These are phyloP conservation scores for Thereva unica DNA, from an alignment of 2,888 invertebrate species.

Conservation along the genomic window DNA sequence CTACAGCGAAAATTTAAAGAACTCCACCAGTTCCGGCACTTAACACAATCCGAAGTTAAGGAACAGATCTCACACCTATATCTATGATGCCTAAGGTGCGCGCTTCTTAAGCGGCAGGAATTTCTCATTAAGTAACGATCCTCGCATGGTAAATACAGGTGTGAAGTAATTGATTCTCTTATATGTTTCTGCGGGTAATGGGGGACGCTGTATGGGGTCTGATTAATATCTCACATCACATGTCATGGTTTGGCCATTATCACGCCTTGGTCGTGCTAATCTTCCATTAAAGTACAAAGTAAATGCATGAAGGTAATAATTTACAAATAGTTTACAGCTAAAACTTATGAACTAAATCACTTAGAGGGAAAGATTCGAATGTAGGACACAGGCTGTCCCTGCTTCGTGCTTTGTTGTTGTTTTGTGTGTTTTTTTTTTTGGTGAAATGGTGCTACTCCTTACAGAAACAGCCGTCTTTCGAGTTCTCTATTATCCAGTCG, in stretches of 20 bases:
- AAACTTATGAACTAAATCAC: conserved; percentile 25
- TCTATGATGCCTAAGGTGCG: too few relatives aligned
- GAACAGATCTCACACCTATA: too few relatives aligned
- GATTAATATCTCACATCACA: too few relatives aligned
- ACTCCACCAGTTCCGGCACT: conserved; percentile 1
- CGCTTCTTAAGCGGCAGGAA: not conserved
- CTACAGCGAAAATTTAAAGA: conserved; percentile 14
- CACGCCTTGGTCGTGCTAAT: too few relatives aligned
- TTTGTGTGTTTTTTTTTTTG: not conserved
- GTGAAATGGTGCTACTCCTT: conserved; percentile 60
- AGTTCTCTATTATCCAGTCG: conserved; percentile 78
- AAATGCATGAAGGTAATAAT: conserved; percentile 21
- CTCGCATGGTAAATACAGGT: too few relatives aligned
- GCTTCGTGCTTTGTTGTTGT: not conserved
- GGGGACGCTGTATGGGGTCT: too few relatives aligned
- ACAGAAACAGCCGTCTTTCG: conserved; percentile 82
- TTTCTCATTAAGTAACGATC: not conserved
- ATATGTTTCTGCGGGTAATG: not conserved
- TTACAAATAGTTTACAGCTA: conserved; percentile 26
- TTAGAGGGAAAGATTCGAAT: conserved; percentile 5
- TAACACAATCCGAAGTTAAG: too few relatives aligned
- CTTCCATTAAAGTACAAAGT: not conserved
- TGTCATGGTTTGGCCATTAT: too few relatives aligned
- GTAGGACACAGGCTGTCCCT: conserved; percentile 24
- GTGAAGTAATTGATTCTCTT: not conserved